Conservation (phyloP, 2,888 invertebrate species). For the Dysmachus trigonus region DNA sequence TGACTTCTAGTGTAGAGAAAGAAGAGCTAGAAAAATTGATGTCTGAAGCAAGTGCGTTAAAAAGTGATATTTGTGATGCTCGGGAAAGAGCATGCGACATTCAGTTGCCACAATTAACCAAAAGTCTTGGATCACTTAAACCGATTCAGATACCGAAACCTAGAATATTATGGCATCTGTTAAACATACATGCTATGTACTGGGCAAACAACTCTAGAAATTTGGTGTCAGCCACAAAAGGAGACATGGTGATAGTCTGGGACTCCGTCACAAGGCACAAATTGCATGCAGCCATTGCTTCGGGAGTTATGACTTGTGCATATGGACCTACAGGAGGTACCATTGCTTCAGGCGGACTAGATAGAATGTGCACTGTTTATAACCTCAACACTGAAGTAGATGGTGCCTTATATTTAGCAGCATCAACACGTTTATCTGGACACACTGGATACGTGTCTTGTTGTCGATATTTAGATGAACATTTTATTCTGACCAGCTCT, state of each 20-base stretch:
- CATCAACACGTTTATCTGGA: conserved; percentile 94
- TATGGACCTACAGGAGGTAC: conserved; percentile 97
- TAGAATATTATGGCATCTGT: conserved; percentile 94
- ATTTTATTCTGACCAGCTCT: conserved; percentile 93
- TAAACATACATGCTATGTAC: conserved; percentile 99
- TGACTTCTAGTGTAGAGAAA: not conserved
- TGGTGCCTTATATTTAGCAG: conserved; percentile 85
- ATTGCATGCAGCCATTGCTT: conserved; percentile 97
- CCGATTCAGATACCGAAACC: conserved; percentile 98
- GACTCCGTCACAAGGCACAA: conserved; percentile 99
- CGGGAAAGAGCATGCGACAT: conserved; percentile 97
- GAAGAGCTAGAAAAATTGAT: conserved; percentile 89
- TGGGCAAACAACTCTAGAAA: conserved; percentile 98
- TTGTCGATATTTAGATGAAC: conserved; percentile 98
- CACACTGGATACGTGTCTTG: conserved; percentile 98
- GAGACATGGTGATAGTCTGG: conserved; percentile 99
- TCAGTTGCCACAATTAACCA: conserved; percentile 91
- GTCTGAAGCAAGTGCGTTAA: conserved; percentile 97
- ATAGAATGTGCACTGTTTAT: conserved; percentile 98
- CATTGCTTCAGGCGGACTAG: conserved; percentile 97
- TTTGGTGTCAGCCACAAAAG: conserved; percentile 96
- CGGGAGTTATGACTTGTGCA: conserved; percentile 99
- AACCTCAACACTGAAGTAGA: conserved; percentile 89
- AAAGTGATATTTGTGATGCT: conserved; percentile 97
- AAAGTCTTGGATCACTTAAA: conserved; percentile 94